Conservation (phyloP, 1,140 invertebrate genomes). For the Brachionus koreanus region DNA sequence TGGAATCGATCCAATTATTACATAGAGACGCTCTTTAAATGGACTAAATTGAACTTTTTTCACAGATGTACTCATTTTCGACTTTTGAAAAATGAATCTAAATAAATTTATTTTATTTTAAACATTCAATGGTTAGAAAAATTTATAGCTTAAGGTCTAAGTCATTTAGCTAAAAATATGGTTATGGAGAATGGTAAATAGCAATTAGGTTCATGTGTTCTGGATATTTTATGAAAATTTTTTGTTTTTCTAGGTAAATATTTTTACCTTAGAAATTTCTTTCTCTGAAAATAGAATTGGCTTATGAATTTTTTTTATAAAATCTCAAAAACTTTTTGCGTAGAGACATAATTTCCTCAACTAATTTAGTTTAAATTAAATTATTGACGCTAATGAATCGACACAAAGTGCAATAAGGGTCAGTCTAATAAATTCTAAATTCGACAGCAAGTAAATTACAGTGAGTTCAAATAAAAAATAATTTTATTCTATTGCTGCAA, state of each 20-base stretch:
- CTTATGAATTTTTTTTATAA: background rate
- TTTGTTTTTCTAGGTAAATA: background rate
- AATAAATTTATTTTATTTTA: background rate
- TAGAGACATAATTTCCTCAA: background rate
- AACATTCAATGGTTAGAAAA: background rate
- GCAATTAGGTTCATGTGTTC: background rate
- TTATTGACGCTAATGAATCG: background rate
- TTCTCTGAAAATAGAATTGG: background rate
- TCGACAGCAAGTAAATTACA: background rate
- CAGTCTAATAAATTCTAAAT: background rate
- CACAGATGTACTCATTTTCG: background rate
- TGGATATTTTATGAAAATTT: constrained; percentile 5
- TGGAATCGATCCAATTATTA: background rate
- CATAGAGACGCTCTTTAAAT: background rate
- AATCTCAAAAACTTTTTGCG: background rate
- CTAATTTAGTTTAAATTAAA: background rate
- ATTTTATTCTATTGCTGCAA: background rate
- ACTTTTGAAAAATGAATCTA: background rate
- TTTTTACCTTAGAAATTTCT: background rate
- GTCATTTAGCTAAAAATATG: background rate
- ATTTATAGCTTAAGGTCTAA: background rate
- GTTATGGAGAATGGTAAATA: background rate
- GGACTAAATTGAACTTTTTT: background rate
- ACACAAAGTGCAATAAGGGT: background rate
- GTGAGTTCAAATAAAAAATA: background rate